Percentiles rank a stretch among this genome's conserved stretches.
phyloP scores from a whole-genome alignment of 2,888 invertebrate genomes.

The Cryptosula pallasiana region DNA sequence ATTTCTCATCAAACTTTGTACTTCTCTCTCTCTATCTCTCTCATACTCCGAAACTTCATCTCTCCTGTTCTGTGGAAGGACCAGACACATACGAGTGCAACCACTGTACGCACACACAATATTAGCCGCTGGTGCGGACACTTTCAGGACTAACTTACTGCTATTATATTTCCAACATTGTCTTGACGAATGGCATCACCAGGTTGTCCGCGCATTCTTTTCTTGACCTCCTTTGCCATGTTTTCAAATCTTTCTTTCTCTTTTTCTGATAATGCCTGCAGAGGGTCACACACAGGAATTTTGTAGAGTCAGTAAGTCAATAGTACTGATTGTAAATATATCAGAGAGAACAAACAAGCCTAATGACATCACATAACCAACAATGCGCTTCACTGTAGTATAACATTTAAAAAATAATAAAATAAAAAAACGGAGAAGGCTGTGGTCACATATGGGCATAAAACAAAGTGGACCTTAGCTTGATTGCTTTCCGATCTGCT shows the following conservation, averaged over 20 bases:
- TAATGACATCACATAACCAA: too few relatives aligned
- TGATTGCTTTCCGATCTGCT: too few relatives aligned
- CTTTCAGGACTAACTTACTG: slow-evolving; percentile 31
- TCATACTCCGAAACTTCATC: slow-evolving; percentile 15
- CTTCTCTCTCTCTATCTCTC: slow-evolving; percentile 6
- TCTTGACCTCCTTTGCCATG: slow-evolving; percentile 36
- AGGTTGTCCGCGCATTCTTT: slow-evolving; percentile 32
- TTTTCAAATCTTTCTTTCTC: slow-evolving; percentile 36
- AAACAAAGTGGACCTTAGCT: too few relatives aligned
- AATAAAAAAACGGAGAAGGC: too few relatives aligned
- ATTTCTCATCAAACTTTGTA: neutral
- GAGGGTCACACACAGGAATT: too few relatives aligned
- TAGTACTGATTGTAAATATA: too few relatives aligned
- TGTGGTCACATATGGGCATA: too few relatives aligned
- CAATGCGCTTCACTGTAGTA: too few relatives aligned
- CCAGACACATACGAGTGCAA: neutral
- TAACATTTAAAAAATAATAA: too few relatives aligned
- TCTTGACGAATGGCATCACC: slow-evolving; percentile 35
- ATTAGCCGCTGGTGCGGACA: too few relatives aligned
- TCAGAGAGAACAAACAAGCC: too few relatives aligned
- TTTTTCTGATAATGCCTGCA: slow-evolving; percentile 34
- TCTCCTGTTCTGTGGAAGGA: neutral
- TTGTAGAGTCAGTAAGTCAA: too few relatives aligned
- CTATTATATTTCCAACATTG: slow-evolving; percentile 34
- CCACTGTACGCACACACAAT: neutral